Evolutionary conservation across 2,113 vertebrate genomes (phyloP), one percentile per base, ranked within the genome.

Genomic region (Cynocephalus volans): DNA sequence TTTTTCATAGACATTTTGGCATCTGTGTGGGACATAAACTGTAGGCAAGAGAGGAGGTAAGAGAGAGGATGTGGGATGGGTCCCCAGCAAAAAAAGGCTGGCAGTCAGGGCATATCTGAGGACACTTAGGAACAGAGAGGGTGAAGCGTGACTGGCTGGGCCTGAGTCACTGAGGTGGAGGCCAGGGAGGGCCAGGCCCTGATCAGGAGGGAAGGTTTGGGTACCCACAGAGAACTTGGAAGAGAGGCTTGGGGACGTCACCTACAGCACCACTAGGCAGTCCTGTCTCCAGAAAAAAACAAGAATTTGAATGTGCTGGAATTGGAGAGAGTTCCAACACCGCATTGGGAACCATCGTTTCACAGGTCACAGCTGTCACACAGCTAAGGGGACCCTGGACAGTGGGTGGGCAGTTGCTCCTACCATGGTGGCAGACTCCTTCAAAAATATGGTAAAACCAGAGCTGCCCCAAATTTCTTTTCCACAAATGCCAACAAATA

Each of bases 401-500:
- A 81, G 31, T 3, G 6, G 12, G 41, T 21, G 23, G 31, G 24
- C 48, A 14, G 17, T 14, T 23, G 15, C 56, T 70, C 52, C 8
- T 7, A 0, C 3, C 19, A 12, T 19, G 19, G 11, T 19, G 8
- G 1, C 15, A 62, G 80, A 75, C 6, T 4, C 41, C 26, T n/a
- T 87, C 72, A n/a, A 62, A 84, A 87, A 28, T 31, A 50, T 58
- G 69, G 52, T 26, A 70, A 87, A 93, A n/a, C 33, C 50, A 62
- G 6, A 81, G 36, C 33, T 90, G 5, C 33, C 45, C 64, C 64
- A 23, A 33, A 77, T 41, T 41, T 41, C 41, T 41, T 41, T 41
- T 3, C 41, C 41, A 41, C 41, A 41, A 41, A 41, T 41, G 13
- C 6, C 1, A 2, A 64, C 10, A 69, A 41, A 45, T 33, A 56